These are phyloP conservation scores for Mechanitis mazaeus DNA, from an alignment of 2,888 invertebrate genomes.

Conservation along the genomic window DNA sequence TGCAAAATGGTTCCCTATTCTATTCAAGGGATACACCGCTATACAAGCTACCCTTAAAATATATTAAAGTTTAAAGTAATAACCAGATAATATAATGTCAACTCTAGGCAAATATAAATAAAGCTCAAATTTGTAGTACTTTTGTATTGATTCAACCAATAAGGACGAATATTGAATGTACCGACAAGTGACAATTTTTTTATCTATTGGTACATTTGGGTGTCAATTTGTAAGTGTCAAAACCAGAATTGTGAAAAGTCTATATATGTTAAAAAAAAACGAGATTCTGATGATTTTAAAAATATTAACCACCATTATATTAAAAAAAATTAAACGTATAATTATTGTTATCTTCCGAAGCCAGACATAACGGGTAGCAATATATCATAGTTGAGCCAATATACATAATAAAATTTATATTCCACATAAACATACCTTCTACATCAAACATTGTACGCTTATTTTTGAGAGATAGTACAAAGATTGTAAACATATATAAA, in stretches of 20 bases:
- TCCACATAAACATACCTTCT: too few species aligned
- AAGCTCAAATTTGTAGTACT: constrained; percentile 4
- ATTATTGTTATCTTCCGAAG: neutral
- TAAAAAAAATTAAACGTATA: neutral
- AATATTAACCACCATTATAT: neutral
- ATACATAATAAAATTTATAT: too few species aligned
- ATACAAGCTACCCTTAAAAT: constrained; percentile 13
- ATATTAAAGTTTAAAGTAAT: constrained; percentile 24
- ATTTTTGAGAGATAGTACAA: too few species aligned
- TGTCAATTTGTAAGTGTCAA: constrained; percentile 59
- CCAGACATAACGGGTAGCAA: neutral
- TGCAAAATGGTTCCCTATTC: constrained; percentile 26
- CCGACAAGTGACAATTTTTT: constrained; percentile 41
- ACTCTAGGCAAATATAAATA: constrained; percentile 16
- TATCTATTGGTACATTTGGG: constrained; percentile 35
- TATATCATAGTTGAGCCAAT: neutral
- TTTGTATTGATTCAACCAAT: constrained; percentile 9
- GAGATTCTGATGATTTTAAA: neutral
- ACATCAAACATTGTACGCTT: too few species aligned
- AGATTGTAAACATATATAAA: too few species aligned
- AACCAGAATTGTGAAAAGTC: constrained; percentile 31
- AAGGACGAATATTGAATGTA: constrained; percentile 24
- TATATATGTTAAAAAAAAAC: constrained; percentile 11
- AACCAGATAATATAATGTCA: constrained; percentile 3
- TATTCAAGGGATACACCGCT: constrained; percentile 16